Evolutionary conservation across 92 coral and sea anemone species (phyloP), one percentile per base, ranked within the genome.

Genomic region (Phenganax stokvisi): DNA sequence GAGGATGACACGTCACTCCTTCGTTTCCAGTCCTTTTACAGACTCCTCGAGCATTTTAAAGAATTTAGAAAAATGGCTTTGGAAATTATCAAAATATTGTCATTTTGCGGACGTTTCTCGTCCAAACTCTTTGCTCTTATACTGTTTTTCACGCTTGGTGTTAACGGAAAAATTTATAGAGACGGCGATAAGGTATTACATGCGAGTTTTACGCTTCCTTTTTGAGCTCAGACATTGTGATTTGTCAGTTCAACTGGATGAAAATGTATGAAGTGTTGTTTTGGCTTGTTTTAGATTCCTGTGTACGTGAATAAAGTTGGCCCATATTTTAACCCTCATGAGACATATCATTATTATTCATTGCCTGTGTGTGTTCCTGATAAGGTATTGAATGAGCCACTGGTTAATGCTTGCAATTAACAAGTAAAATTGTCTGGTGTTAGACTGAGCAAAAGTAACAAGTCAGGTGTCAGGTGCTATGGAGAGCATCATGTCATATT

Each of bases 251-350:
- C 47, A 61, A 12, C 67, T 61, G 15, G 6, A 61, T 61, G 25
- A 3, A 1, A 61, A 7, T 61, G 27, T 12, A 61, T 15, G n/a
- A 61, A 13, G 0, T 51, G 25, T 28, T 52, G 7, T 16, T 15
- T 10, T 76, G 25, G 44, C 71, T 61, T 29, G 12, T 61, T 74
- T 72, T 0, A 93, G 98, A 88, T 93, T 6, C 87, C 98, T 6
- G 56, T 93, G 71, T 93, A 86, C 81, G 98, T 93, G 69, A 93
- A 93, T 88, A 93, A 93, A 91, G 98, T 94, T 62, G 98, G 98
- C 2, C 98, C 98, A 2, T 94, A 94, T 68, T 94, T 94, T 85
- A 94, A 94, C 63, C 98, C 98, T 0, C 98, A 94, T 68, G 98
- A 94, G 71, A 94, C 98, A 0, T 94, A 94, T 54, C 98, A 94